Percentiles rank a stretch among this genome's conserved stretches.
Evolutionary conservation across 2,888 invertebrate genomes (phyloP).

Genomic region (Agonopterix heracliana): DNA sequence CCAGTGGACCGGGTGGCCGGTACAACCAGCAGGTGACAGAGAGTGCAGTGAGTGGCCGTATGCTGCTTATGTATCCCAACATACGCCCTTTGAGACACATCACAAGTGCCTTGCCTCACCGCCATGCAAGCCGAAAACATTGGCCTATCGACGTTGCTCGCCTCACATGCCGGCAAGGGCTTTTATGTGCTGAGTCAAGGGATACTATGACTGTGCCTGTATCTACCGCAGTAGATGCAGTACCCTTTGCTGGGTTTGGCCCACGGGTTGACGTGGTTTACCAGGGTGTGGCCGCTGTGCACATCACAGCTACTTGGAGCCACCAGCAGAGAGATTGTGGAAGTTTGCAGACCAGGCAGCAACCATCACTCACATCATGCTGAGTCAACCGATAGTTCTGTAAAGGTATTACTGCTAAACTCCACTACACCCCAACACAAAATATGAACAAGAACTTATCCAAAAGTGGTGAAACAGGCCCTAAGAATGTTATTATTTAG

Average conservation of each 20-base stretch:
- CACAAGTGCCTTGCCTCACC: background rate
- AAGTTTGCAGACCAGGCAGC: background rate
- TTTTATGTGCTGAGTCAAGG: background rate
- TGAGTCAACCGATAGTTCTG: background rate
- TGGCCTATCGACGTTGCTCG: background rate
- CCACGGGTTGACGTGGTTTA: no score
- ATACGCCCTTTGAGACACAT: background rate
- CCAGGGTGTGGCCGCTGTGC: no score
- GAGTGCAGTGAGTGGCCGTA: no score
- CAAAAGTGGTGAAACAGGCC: no score
- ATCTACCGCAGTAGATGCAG: no score
- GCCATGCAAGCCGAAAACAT: background rate
- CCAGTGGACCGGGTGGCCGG: background rate
- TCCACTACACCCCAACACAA: constrained; percentile 8
- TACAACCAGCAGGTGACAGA: no score
- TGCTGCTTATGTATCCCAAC: background rate
- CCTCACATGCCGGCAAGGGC: background rate
- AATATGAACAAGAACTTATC: no score
- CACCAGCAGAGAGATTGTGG: background rate
- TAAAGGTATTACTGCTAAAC: background rate
- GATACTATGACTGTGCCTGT: background rate
- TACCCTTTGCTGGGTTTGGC: no score
- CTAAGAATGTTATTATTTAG: no score
- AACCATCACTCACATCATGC: background rate
- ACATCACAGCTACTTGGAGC: background rate